Percentiles rank a stretch among this genome's conserved stretches.
These are phyloP conservation scores for Oxygymnocypris stewartii DNA, from an alignment of 2,113 vertebrate genomes.

Conservation along the genomic window DNA sequence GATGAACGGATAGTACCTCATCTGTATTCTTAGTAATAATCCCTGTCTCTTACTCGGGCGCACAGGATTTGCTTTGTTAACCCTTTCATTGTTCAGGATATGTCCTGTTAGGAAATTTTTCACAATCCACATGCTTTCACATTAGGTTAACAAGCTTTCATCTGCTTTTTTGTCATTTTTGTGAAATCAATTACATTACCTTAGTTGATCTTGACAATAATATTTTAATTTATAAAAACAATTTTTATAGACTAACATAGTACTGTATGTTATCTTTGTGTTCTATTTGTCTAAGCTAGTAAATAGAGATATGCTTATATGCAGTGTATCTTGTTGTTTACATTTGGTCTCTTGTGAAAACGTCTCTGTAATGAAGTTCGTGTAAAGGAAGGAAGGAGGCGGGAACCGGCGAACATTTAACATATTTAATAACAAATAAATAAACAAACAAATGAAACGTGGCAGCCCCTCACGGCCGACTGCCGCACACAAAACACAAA, in stretches of 20 bases:
- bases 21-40: slow-evolving; percentile 1
- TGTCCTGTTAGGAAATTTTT: neutral
- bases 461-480: no score
- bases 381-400: no score
- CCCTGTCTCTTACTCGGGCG: neutral
- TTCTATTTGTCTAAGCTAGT: neutral
- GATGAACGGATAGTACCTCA: neutral
- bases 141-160: neutral
- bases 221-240: neutral
- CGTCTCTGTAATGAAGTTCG: no score
- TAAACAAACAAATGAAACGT: no score
- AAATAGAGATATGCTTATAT: neutral
- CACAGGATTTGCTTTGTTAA: neutral
- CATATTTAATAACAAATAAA: no score
- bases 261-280: neutral
- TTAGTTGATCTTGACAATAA: neutral
- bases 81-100: neutral
- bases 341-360: neutral
- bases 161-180: neutral
- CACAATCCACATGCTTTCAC: neutral
- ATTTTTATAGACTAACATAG: neutral
- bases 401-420: no score
- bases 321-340: neutral
- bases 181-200: neutral
- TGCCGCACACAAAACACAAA: no score